Conservation (phyloP, 2,113 vertebrate species). For the Strix aluco region DNA sequence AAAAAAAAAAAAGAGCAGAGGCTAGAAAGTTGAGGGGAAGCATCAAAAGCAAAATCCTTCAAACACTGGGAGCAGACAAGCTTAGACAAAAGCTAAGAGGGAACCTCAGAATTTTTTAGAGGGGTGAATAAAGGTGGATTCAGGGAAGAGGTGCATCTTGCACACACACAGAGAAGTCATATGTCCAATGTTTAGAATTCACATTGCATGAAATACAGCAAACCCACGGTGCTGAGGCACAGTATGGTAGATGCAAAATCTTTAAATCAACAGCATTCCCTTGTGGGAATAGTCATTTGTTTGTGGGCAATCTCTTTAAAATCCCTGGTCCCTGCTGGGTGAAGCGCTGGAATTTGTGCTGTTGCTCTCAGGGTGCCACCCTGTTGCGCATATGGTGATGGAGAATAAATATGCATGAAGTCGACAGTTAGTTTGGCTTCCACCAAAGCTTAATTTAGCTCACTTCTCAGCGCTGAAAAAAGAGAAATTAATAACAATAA, state of each 20-base stretch:
- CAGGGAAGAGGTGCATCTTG: not conserved
- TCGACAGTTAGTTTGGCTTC: not conserved
- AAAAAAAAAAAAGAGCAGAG: not conserved
- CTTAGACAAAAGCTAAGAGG: not conserved
- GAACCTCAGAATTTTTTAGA: not conserved
- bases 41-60: not conserved
- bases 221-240: not conserved
- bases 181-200: not conserved
- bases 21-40: not conserved
- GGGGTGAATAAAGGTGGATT: not conserved
- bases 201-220: not conserved
- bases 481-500: slow-evolving; percentile 31
- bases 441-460: slow-evolving; percentile 48
- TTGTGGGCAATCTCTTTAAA: not conserved
- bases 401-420: slow-evolving; percentile 33
- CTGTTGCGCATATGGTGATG: not conserved
- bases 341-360: not conserved
- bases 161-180: not conserved
- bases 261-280: not conserved
- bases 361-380: not conserved
- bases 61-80: not conserved
- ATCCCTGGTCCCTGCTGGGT: not conserved
- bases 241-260: not conserved
- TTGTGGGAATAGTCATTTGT: not conserved
- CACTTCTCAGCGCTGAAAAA: not conserved